These are phyloP conservation scores for Didymodactylos carnosus DNA, from an alignment of 2,888 invertebrate genomes.

Conservation along the genomic window DNA sequence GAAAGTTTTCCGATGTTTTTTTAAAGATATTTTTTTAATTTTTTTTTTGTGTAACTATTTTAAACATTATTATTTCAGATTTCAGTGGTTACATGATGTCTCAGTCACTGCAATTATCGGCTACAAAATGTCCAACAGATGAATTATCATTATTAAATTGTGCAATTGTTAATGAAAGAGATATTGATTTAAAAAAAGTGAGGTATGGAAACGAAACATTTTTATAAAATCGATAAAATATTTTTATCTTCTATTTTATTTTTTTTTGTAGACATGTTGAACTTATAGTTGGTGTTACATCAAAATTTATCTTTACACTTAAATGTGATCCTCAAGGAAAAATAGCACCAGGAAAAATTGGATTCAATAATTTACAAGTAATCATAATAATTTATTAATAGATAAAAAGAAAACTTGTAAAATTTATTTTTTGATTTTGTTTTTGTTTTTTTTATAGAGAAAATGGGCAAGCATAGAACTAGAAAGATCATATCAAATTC, in stretches of 20 bases:
- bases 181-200: conserved; percentile 53
- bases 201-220: neutral
- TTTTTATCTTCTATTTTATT: neutral
- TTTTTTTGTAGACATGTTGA: conserved; percentile 50
- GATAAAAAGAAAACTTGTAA: neutral
- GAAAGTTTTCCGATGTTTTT: too few species aligned
- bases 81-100: too few species aligned
- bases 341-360: conserved; percentile 60
- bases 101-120: conserved; percentile 47
- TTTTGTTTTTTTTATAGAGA: too few species aligned
- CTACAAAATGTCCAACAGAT: conserved; percentile 42
- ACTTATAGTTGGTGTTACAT: conserved; percentile 15
- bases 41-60: too few species aligned
- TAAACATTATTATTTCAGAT: too few species aligned
- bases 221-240: neutral
- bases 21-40: too few species aligned
- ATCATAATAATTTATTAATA: neutral
- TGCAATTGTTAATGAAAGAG: conserved; percentile 62
- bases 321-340: conserved; percentile 51
- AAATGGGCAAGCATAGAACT: conserved; percentile 89
- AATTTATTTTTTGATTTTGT: conserved; percentile 16
- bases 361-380: conserved; percentile 68
- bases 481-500: conserved; percentile 69
- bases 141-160: conserved; percentile 40
- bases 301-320: conserved; percentile 51